Conservation (phyloP, 2,888 invertebrate genomes). For the Cephus runcator region DNA sequence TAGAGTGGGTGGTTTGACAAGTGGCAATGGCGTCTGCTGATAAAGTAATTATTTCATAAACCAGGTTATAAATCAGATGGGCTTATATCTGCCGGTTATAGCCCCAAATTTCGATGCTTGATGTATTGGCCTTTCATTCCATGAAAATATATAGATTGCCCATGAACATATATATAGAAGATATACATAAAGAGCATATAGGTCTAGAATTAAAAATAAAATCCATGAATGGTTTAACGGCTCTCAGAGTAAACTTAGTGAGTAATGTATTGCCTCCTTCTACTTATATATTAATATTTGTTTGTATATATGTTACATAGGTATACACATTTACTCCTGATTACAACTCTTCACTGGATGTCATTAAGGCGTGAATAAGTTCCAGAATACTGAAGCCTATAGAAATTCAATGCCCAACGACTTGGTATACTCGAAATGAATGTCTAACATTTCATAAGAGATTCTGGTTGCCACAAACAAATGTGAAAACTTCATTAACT, state of each 20-base stretch:
- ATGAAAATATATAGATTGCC: neutral
- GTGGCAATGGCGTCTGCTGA: neutral
- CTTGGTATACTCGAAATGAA: neutral
- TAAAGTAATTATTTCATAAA: slow-evolving; percentile 6
- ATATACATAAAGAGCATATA: too few species aligned
- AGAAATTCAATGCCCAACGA: neutral
- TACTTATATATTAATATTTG: neutral
- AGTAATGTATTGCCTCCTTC: too few species aligned
- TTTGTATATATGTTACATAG: neutral
- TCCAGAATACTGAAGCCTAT: neutral
- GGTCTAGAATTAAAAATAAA: too few species aligned
- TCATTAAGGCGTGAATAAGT: neutral
- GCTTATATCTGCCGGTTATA: neutral
- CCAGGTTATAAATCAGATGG: neutral
- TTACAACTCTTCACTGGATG: neutral
- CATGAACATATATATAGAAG: neutral
- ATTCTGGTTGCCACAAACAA: neutral
- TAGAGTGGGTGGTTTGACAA: neutral
- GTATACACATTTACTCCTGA: neutral
- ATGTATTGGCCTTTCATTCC: neutral
- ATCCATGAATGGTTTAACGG: too few species aligned
- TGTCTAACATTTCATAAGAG: neutral
- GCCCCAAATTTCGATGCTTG: neutral
- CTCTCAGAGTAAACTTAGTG: too few species aligned
- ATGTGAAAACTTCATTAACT: neutral